phyloP scores from a whole-genome alignment of 2,797 vertebrate genomes.

The Sylvia borin region DNA sequence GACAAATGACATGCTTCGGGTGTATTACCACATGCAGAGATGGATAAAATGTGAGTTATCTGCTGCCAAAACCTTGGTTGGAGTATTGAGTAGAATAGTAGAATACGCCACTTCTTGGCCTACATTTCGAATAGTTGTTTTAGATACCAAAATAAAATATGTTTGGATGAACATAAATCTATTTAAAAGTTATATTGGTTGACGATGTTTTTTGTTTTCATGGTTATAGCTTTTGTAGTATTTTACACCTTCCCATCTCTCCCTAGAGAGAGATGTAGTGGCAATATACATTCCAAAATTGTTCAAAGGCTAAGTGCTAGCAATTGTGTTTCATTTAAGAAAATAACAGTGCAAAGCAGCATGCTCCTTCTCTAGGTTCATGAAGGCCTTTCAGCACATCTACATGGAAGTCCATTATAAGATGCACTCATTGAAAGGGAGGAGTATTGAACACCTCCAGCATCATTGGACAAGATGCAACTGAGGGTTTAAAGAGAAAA shows the following conservation, averaged over 20 bases:
- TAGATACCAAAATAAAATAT: not conserved
- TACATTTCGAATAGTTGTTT: not conserved
- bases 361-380: not conserved
- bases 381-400: not conserved
- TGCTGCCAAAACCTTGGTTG: conserved; percentile 37
- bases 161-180: conserved; percentile 19
- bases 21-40: conserved; percentile 43
- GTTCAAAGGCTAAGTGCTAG: not conserved
- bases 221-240: not conserved
- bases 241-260: not conserved
- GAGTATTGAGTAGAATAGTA: not conserved
- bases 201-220: not conserved
- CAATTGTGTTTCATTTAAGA: not conserved
- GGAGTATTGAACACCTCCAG: fast-evolving
- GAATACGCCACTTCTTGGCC: conserved; percentile 9
- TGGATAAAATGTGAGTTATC: not conserved
- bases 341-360: not conserved
- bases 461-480: not conserved
- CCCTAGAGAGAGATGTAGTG: not conserved
- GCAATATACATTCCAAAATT: not conserved
- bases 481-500: not conserved
- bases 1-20: conserved; percentile 40
- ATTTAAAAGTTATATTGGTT: not conserved
- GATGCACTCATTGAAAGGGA: not conserved
- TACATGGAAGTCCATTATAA: not conserved